Evolutionary conservation across 2,113 vertebrate species (phyloP).

Genomic region (Eulacestoma nigropectus): DNA sequence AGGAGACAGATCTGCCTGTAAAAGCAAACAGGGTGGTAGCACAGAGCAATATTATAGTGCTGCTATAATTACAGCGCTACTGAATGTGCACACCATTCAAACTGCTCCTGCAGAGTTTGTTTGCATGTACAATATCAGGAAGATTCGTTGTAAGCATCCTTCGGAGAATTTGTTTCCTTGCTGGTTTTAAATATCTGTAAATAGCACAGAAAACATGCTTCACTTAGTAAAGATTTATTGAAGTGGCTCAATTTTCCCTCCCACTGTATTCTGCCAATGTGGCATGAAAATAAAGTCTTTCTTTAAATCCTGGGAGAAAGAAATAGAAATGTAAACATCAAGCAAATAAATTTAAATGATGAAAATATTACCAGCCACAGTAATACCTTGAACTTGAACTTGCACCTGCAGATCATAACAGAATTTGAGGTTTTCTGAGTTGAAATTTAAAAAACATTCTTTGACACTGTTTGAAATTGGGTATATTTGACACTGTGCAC

Average conservation of each 20-base stretch:
- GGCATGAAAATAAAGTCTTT: background rate
- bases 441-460: background rate
- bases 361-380: background rate
- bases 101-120: background rate
- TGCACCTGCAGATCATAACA: background rate
- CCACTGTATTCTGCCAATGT: background rate
- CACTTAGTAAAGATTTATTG: background rate
- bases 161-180: background rate
- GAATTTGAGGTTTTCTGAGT: background rate
- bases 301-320: background rate
- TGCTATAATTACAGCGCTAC: background rate
- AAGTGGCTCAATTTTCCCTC: background rate
- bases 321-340: background rate
- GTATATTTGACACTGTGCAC: background rate
- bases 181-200: conserved; percentile 4
- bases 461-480: background rate
- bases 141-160: background rate
- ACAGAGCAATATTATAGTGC: background rate
- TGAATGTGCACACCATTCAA: background rate
- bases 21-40: conserved; percentile 11
- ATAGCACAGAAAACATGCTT: background rate
- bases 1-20: background rate
- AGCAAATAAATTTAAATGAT: background rate
- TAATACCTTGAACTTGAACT: background rate
- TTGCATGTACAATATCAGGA: background rate